Base-by-base conservation (phyloP, 2,888 invertebrate genomes). In the Apoda limacodes region DNA sequence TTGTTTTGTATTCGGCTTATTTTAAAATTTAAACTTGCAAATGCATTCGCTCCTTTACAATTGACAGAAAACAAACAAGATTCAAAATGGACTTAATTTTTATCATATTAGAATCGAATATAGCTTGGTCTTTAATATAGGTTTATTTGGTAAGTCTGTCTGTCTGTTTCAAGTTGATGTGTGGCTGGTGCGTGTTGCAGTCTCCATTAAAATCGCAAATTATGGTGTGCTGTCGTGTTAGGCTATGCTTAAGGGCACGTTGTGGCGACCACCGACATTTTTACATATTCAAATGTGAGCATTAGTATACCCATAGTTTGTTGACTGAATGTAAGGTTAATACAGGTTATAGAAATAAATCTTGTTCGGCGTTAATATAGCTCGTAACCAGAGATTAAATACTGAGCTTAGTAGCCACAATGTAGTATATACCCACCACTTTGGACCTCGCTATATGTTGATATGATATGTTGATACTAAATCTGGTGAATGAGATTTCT, bases 151-250 rank as follows among this genome's bases (percentile, higher is more conserved):
- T 50, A 46, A 44, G 61, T 59, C 58, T 39, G 59, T 60, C 58
- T 46, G 61, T 55, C 66, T 54, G 55, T 68, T 53, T 43, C 46
- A 33, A 37, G 50, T 59, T 74, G 71, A 75, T 74, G 67, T 72
- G 71, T 69, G 48, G 59, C 55, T 43, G 49, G 59, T 63, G 69
- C 71, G 68, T 69, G 71, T 60, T 60, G 65, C 60, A 45, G 65
- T 68, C 67, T 72, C 70, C 68, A 74, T 74, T 74, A 72, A 52
- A 40, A 49, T 34, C 37, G 49, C 48, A 60, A 72, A 66, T 67
- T 75, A 74, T 71, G 62, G 61, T 50, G 42, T 41, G 43, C 60
- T 62, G 66, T 69, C 68, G 52, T 50, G 54, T 56, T 52, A 50
- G 53, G 55, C 52, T 50, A 55, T 62, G 62, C 52, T 43, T 30